A percentile compares a stretch with the other conserved stretches of the same genome.
Evolutionary conservation across 1,140 invertebrate species (phyloP).

Genomic region (Pteromalus puparum): DNA sequence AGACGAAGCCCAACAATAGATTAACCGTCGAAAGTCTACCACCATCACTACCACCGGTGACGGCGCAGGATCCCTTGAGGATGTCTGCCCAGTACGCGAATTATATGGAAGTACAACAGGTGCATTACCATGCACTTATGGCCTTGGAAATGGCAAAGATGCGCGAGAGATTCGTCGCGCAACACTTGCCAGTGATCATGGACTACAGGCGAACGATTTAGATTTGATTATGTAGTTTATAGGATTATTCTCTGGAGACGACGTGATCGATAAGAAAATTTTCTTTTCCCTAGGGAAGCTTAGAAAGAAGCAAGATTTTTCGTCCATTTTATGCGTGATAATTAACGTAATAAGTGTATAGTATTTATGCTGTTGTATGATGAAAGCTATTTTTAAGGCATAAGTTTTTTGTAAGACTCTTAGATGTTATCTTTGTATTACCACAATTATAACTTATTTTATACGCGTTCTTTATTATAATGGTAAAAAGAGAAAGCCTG

Average conservation of each 20-base stretch:
- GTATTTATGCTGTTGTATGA: neutral
- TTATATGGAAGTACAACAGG: neutral
- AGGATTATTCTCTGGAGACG: neutral
- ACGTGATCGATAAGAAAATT: neutral
- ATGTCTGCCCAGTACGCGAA: neutral
- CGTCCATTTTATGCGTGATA: neutral
- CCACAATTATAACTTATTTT: neutral
- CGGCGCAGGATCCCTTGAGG: slow-evolving; percentile 1
- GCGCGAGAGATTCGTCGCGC: neutral
- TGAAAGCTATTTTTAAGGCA: too few species aligned
- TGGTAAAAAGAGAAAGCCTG: neutral
- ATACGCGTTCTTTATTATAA: neutral
- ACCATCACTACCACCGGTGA: neutral
- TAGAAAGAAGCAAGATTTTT: neutral
- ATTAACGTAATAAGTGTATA: neutral
- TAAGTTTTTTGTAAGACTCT: neutral
- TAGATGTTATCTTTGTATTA: slow-evolving; percentile 1
- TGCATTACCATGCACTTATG: slow-evolving; percentile 2
- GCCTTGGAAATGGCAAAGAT: slow-evolving; percentile 20
- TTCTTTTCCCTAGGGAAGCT: slow-evolving; percentile 2
- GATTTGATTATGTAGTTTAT: neutral
- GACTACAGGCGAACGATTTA: neutral
- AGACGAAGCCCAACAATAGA: neutral
- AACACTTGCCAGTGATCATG: neutral
- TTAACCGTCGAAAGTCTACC: neutral